Conservation (phyloP, 2,888 invertebrate species). For the Parnassius mnemosyne region DNA sequence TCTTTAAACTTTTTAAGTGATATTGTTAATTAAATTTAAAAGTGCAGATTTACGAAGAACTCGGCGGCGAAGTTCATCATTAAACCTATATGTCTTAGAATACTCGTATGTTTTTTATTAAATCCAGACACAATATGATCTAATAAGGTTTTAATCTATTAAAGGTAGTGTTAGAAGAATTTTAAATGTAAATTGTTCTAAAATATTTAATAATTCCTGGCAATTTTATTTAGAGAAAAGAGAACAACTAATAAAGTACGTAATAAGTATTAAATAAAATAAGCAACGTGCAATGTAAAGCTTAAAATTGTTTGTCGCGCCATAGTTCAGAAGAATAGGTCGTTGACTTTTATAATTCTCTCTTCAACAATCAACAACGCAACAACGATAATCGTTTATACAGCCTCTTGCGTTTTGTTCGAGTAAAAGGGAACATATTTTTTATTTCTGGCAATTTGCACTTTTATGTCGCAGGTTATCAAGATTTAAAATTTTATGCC, state of each 20-base stretch:
- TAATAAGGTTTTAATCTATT: no score
- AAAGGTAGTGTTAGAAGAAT: no score
- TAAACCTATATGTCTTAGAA: no score
- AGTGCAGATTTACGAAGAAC: no score
- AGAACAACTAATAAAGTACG: not conserved
- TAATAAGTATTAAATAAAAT: not conserved
- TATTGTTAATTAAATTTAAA: no score
- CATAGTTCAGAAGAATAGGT: constrained; percentile 4
- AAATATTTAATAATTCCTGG: no score
- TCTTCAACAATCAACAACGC: not conserved
- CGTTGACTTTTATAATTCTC: constrained; percentile 18
- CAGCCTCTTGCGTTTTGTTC: constrained; percentile 18
- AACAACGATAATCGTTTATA: constrained; percentile 20
- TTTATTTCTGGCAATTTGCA: constrained; percentile 24
- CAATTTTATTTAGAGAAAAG: not conserved
- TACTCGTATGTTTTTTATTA: no score
- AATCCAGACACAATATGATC: no score
- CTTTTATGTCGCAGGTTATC: constrained; percentile 22
- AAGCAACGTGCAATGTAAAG: constrained; percentile 1
- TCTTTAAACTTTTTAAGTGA: no score
- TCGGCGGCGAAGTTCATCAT: no score
- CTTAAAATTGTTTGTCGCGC: not conserved
- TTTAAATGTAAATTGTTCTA: no score
- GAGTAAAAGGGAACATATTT: constrained; percentile 7
- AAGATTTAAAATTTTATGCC: constrained; percentile 20